Percentiles rank a stretch among this genome's conserved stretches.
phyloP scores from a whole-genome alignment of 2,113 vertebrate genomes.

The Catharus bicknelli region DNA sequence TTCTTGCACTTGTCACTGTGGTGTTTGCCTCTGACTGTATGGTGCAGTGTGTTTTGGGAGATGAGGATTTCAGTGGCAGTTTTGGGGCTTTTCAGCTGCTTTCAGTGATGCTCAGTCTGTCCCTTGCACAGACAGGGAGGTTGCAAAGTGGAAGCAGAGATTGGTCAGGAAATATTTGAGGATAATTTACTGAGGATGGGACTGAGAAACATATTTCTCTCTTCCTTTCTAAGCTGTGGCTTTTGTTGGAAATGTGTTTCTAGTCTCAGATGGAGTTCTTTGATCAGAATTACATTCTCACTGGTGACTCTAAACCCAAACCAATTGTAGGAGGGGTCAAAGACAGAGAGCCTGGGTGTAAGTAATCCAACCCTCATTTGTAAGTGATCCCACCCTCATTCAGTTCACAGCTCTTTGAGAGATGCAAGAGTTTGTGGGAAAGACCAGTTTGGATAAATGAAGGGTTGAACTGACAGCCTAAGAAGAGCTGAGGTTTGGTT shows the following conservation, averaged over 20 bases:
- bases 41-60: not conserved
- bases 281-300: not conserved
- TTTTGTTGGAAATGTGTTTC: not conserved
- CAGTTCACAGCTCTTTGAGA: not conserved
- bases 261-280: not conserved
- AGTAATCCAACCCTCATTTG: not conserved
- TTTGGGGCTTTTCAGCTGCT: not conserved
- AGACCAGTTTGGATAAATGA: not conserved
- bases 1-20: not conserved
- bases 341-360: not conserved
- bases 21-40: not conserved
- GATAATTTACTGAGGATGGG: rapidly evolving
- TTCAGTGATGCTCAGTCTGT: not conserved
- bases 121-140: not conserved
- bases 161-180: not conserved
- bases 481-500: not conserved
- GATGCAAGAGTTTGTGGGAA: not conserved
- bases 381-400: not conserved
- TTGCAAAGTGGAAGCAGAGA: not conserved
- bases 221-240: not conserved
- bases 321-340: not conserved
- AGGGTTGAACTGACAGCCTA: not conserved
- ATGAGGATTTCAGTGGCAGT: not conserved
- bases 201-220: not conserved
- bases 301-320: not conserved